Evolutionary conservation across 2,888 invertebrate species (phyloP), one percentile per base, ranked within the genome.

Genomic region (Aphidius colemani): DNA sequence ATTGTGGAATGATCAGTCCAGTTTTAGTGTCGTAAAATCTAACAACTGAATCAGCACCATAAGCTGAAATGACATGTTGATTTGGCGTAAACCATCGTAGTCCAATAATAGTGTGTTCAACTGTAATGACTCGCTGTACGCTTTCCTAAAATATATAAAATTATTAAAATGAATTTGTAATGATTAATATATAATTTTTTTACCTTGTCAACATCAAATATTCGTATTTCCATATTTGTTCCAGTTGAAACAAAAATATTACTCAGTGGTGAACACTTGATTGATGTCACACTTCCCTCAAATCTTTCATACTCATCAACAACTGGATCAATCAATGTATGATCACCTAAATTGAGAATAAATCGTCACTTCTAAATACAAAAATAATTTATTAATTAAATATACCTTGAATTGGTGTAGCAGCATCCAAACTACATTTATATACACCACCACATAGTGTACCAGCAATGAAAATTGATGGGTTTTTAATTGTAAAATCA

Each of bases 391-490:
- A 46, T n/a, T 7, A 2, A 9, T 43, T 3, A 30, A 58, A 45
- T 6, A 9, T 11, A 18, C 18, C 6, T 53, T 77, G 75, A 40
- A 82, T 70, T 7, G 76, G 67, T 41, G 65, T 69, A 1, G 72
- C 67, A 7, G 71, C 72, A 63, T 81, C 77, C 30, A 77, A 67
- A 51, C 73, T 78, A 63, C 82, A 82, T 64, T 80, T 80, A 46
- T 81, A 81, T 55, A 81, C 69, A 41, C 82, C 80, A 55, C 82
- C 82, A 40, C 80, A 81, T 10, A 78, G 67, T 45, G 82, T 82
- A 4, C 82, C 82, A n/a, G 76, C 79, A 56, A 82, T 65, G 59
- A 82, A 78, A 50, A 78, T 67, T 39, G 69, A 70, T 0, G 75
- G 67, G 59, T 78, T 74, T 53, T 72, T 74, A 4, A 67, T 66